Evolutionary conservation across 2,888 invertebrate species (phyloP).

Genomic region (Cataglyphis altisquamis): DNA sequence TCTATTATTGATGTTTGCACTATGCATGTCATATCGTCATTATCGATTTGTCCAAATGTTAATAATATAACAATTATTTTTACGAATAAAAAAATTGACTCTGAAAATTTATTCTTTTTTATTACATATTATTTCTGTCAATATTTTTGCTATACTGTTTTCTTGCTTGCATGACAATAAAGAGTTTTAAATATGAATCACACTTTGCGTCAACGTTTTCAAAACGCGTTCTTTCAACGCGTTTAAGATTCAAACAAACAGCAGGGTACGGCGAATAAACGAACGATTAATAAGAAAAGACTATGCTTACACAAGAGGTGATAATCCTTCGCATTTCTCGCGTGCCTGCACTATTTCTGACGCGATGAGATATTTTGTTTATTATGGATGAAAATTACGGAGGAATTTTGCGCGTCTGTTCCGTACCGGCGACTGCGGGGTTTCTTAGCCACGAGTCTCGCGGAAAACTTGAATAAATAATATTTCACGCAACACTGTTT

Average conservation of each 20-base stretch:
- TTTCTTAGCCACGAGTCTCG: conserved; percentile 6
- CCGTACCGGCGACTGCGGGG: not conserved
- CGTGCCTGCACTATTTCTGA: conserved; percentile 13
- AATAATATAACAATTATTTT: not conserved
- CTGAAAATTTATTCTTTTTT: not conserved
- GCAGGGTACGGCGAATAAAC: not conserved
- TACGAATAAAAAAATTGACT: not conserved
- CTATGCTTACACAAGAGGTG: conserved; percentile 1
- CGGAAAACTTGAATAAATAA: conserved; percentile 9
- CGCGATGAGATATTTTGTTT: conserved; percentile 35
- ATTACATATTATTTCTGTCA: not conserved
- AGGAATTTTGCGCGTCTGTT: conserved; percentile 8
- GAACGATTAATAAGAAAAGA: conserved; percentile 37
- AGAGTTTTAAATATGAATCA: conserved; percentile 10
- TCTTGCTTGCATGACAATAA: not conserved
- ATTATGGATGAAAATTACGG: conserved; percentile 16
- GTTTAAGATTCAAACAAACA: conserved; percentile 36
- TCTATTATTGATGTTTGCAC: not conserved
- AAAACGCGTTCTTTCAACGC: not conserved
- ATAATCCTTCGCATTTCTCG: conserved; percentile 30
- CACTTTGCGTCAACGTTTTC: not conserved
- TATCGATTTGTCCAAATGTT: not conserved
- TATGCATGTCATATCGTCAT: not conserved
- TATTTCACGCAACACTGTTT: not conserved
- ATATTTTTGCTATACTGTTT: not conserved